Base-by-base conservation (phyloP, 2,113 vertebrate species). In the Equus quagga region DNA sequence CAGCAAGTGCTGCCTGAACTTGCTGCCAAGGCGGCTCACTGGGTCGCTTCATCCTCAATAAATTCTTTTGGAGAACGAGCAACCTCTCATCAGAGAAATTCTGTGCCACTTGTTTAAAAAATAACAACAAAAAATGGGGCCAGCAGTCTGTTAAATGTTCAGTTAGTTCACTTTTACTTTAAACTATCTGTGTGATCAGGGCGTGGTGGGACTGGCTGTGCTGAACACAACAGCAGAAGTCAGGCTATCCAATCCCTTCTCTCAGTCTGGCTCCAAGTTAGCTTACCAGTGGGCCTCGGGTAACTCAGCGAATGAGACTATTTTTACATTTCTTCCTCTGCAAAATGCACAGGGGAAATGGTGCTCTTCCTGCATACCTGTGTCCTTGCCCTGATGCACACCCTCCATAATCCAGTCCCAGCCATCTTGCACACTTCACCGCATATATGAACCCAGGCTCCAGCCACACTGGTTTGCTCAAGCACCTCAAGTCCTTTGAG, bases 131-230 rank as follows among this genome's bases (percentile, higher is more conserved):
- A 69, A 82, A 83, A 85, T 21, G 7, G 19, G 60, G n/a, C 24
- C 67, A 56, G 33, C 11, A 23, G 64, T 93, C 9, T 72, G n/a
- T 41, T 89, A 44, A 58, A 14, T 90, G 89, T 69, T 91, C 67
- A 72, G 8, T 62, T 70, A 87, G 58, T 95, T 96, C 60, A 78
- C 70, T 73, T 60, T 84, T 84, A n/a, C 58, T 82, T 81, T 76
- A 64, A 96, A 49, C 28, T 62, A 21, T n/a, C 76, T 85, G 49
- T 17, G 12, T 56, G n/a, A 84, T 72, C 87, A 58, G 79, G 41
- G 23, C 75, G 58, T 28, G 8, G 78, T 54, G 67, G 58, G 75
- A 95, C 31, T 89, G 89, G 81, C 28, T 79, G 83, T 76, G 69
- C 18, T 56, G 82, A 90, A 87, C 8, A 64, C 41, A 87, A 24